A percentile compares a stretch with the other conserved stretches of the same genome.
Conservation (phyloP, 2,113 vertebrate genomes). For the Chionis minor region DNA sequence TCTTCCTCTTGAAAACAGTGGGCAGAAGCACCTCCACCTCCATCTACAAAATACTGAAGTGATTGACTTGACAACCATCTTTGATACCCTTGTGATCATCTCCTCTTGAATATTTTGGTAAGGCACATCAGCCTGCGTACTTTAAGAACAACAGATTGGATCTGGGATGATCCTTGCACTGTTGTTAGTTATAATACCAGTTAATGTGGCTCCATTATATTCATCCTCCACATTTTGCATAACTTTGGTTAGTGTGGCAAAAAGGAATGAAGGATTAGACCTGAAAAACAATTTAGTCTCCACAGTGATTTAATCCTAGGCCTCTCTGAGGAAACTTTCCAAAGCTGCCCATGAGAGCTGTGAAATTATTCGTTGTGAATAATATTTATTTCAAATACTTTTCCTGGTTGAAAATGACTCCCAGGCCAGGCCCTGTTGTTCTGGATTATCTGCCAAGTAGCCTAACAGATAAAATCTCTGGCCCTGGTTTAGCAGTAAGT, state of each 20-base stretch:
- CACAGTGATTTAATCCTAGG: conserved; percentile 1
- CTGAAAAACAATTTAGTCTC: conserved; percentile 10
- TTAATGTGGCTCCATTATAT: background rate
- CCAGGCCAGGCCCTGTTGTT: background rate
- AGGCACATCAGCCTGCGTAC: background rate
- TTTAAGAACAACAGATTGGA: background rate
- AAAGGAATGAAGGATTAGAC: conserved; percentile 1
- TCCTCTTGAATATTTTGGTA: background rate
- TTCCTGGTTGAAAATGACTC: background rate
- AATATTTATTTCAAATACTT: conserved; percentile 22
- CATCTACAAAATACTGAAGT: background rate
- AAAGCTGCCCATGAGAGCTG: conserved; percentile 13
- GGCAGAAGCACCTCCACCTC: background rate
- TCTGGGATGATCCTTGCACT: background rate
- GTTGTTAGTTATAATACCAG: background rate
- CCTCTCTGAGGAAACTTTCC: conserved; percentile 11
- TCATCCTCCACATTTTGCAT: background rate
- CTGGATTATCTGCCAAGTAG: background rate
- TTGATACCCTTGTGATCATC: background rate
- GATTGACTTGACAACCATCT: background rate
- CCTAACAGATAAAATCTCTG: background rate
- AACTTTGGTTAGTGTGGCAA: background rate
- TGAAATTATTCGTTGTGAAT: conserved; percentile 46
- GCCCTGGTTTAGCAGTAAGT: background rate
- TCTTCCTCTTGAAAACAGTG: background rate